Evolutionary conservation across 2,797 vertebrate species (phyloP), one percentile per base, ranked within the genome.

Genomic region (Silurus lanzhouensis): DNA sequence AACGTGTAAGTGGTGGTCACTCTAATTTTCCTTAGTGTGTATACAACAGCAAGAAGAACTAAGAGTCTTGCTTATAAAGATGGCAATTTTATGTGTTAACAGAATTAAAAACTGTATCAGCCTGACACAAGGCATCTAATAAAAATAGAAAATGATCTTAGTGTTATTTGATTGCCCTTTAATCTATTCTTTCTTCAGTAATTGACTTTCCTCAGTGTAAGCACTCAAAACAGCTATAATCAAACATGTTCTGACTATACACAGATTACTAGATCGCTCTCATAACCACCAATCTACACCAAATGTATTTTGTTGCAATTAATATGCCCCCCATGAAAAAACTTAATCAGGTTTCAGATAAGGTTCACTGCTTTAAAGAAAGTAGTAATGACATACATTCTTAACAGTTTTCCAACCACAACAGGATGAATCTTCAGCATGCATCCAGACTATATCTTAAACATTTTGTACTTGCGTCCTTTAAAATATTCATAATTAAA

Each of bases 11-110:
- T 81, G 20, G 31, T 44, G 60, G 58, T 71, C 27, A 79, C 64
- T 82, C n/a, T 1, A 19, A 64, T 78, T 66, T 82, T 85, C 14
- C 66, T 48, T 78, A 83, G n/a, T 74, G 82, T 84, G 48, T 38
- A 68, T 27, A 61, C 12, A 77, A 61, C 12, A 77, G 64, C 38
- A 74, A 67, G 58, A n/a, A 38, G 63, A 48, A 57, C 31, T 66
- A 81, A 81, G 22, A n/a, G 58, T 52, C 27, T 81, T 14, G 25
- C 60, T 52, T 85, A 46, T 57, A 85, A 27, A 81, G 55, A 75
- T 46, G 72, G 57, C 66, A 85, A 60, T 68, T 17, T 58, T 38
- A 48, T 12, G n/a, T 22, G 67, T 27, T 68, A 70, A 78, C 14
- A 60, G 48, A 67, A 58, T 71, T 67, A 68, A 22, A 46, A 44